These are phyloP conservation scores for Belgica antarctica DNA, from an alignment of 2,888 invertebrate species.

Conservation along the genomic window DNA sequence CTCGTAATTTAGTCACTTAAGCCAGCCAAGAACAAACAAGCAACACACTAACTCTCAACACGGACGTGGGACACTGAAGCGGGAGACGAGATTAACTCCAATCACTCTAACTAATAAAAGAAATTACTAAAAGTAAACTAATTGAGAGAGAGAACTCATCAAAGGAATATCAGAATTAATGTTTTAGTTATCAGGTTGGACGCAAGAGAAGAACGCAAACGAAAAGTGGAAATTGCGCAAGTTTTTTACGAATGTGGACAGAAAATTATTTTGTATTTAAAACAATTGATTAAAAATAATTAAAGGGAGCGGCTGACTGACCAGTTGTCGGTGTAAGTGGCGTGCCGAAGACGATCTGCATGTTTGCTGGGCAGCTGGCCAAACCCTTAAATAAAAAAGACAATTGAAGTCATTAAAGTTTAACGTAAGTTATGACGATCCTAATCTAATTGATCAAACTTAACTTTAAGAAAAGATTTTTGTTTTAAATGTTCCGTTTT, in stretches of 20 bases:
- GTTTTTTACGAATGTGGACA: constrained; percentile 12
- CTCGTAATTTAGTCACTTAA: constrained; percentile 69
- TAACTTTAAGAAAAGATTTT: constrained; percentile 15
- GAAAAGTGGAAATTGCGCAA: not conserved
- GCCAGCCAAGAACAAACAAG: not conserved
- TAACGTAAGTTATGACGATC: constrained; percentile 32
- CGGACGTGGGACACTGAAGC: not conserved
- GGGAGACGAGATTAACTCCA: not conserved
- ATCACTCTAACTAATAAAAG: constrained; percentile 5
- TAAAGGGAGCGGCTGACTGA: no score
- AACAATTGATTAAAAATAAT: not conserved
- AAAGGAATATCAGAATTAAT: not conserved
- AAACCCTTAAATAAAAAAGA: constrained; percentile 32
- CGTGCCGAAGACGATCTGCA: no score
- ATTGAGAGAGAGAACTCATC: no score
- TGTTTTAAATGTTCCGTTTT: not conserved
- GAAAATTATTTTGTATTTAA: constrained; percentile 3
- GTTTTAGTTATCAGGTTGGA: not conserved
- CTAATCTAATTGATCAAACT: constrained; percentile 37
- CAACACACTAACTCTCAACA: no score
- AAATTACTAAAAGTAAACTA: constrained; percentile 15
- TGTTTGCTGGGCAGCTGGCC: no score
- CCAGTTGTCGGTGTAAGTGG: no score
- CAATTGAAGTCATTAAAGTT: constrained; percentile 42
- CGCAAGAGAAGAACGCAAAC: no score